A percentile compares a stretch with the other conserved stretches of the same genome.
These are phyloP conservation scores for Dermatemys mawii DNA, from an alignment of 2,113 vertebrate species.

Conservation along the genomic window DNA sequence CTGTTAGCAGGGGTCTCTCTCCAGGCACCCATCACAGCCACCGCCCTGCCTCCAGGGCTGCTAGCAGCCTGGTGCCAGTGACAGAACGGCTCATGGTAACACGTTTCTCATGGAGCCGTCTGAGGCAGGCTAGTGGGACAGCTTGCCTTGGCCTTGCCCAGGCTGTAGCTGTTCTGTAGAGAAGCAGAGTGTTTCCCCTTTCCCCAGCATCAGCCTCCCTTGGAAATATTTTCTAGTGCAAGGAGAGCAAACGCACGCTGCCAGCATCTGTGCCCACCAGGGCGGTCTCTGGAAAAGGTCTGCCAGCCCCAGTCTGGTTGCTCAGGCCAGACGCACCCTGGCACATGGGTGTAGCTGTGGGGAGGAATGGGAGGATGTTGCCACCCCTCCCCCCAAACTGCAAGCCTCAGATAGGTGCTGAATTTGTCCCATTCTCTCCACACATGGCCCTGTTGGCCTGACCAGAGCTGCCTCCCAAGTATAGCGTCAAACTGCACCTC, in stretches of 20 bases:
- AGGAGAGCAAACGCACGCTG: not conserved
- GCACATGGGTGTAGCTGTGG: not conserved
- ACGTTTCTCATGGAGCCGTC: no score
- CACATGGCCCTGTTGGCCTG: fast-evolving
- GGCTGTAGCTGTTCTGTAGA: not conserved
- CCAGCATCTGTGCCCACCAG: no score
- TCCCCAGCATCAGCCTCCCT: not conserved
- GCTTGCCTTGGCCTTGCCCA: not conserved
- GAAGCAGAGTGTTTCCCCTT: fast-evolving
- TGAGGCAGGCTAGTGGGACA: not conserved
- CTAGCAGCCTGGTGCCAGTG: not conserved
- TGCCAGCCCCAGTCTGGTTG: not conserved
- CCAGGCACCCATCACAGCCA: not conserved
- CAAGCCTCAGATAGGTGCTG: not conserved
- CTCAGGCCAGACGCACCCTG: not conserved
- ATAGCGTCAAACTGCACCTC: fast-evolving
- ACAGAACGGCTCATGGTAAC: no score
- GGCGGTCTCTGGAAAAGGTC: not conserved
- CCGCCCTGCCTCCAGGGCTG: no score
- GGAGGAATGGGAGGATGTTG: not conserved
- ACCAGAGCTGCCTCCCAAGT: fast-evolving
- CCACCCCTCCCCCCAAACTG: not conserved
- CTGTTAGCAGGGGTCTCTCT: not conserved
- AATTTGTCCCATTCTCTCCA: fast-evolving
- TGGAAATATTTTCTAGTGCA: no score